Base-by-base conservation (phyloP, 2,888 invertebrate species). In the Ennomos erosarius region DNA sequence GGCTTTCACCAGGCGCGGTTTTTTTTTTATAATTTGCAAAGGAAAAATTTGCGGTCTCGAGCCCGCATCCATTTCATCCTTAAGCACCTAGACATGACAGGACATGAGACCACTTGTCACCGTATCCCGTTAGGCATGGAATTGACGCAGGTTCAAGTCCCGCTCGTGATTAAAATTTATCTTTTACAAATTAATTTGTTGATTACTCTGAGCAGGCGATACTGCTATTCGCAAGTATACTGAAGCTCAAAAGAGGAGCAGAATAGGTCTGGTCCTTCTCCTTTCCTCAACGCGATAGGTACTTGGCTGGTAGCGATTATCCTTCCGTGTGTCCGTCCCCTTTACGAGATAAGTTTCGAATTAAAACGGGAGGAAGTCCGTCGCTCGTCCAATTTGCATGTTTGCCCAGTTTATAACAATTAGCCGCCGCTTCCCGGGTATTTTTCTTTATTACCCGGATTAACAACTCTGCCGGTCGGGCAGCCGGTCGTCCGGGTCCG, bases 401-500 rank as follows among this genome's bases (percentile, higher is more conserved):
- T 87, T 85, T 84, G 80, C 80, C 75, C 88, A 84, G 84, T 90
- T 89, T 86, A 88, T 89, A 88, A 88, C 87, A 90, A 90, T 90
- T 90, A 90, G 84, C 80, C 79, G 76, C 62, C 78, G 81, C 75
- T 79, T 79, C 76, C 82, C 81, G 86, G 83, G 79, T 84, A 88
- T 89, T 88, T 89, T 90, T 90, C 90, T 90, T 89, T 88, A 90
- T 90, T 89, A 88, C 81, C 79, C 79, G 84, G 87, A 87, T 88
- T 89, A 87, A 78, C 77, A 75, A 78, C 73, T 70, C 62, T 42
- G 55, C 49, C 55, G 64, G 57, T 64, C 70, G 70, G 65, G 62
- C 69, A 65, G 72, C 57, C 64, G 57, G 66, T 64, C 66, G 67
- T 58, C 48, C 38, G 52, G 53, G 67, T 57, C 46, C 38, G 52